Base-by-base conservation (phyloP, 2,888 invertebrate genomes). In the Nymphalis c-album region DNA sequence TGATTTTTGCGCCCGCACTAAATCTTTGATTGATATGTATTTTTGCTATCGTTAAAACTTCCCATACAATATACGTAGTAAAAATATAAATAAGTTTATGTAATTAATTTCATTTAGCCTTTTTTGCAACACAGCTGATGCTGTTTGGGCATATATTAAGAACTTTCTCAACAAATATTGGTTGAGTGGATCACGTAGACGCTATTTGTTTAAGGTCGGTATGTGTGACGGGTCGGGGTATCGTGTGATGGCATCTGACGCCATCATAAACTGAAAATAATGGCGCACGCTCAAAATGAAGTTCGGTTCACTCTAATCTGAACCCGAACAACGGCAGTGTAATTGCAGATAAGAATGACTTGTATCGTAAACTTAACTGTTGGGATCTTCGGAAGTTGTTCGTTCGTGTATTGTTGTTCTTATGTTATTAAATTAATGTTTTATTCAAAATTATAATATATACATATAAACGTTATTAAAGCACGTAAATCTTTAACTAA, bases 261-360 rank as follows among this genome's bases (percentile, higher is more conserved):
- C 61, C 53, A 59, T 61, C 64, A 61, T 73, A 73, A 76, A 76
- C 69, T 71, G 65, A 74, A 76, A 76, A 73, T 71, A 75, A 77
- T 75, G 72, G 71, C 67, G 74, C 55, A n/a, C 31, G 13, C 62
- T 51, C 63, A 58, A 50, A 51, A 64, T 45, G 16, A 64, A 26
- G 18, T 59, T 64, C 18, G 50, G 45, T 51, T 50, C 58, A 64
- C 40, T 64, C 58, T 40, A 55, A 50, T 59, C n/a, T 64, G 16
- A 59, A 59, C 35, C 22, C 16, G 51, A 20, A 51, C 51, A 16
- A 22, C 40, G 13, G 40, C 40, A 40, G 10, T 59, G 22, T 10
- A 55, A 31, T 55, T 53, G 17, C 55, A 31, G 55, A 55, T 55
- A 55, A 26, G 26, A 55, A 55, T n/a, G 31, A 31, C 16, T 31